Base-by-base conservation (phyloP, 2,113 vertebrate genomes). In the Meles meles region DNA sequence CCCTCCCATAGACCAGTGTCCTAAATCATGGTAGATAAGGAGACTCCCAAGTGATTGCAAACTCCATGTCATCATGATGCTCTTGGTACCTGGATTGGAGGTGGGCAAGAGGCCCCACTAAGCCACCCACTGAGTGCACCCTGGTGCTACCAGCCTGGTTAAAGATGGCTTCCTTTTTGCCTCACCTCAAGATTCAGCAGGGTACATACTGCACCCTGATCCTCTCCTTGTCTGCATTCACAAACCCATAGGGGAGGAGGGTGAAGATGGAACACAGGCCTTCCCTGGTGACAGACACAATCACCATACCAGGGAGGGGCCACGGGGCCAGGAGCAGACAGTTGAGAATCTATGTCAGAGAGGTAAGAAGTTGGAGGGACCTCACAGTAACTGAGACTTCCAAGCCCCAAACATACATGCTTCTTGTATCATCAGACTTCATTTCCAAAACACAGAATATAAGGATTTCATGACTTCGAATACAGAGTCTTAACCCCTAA, bases 401-500 rank as follows among this genome's bases (percentile, higher is more conserved):
- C 76, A 44, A 37, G 34, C 7, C 21, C 34, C 1, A 17, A 37
- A 15, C 2, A 4, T 34, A 29, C 37, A 37, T 4, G 21, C 21
- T 20, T 69, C 44, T 44, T 85, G 25, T 39, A 29, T 37, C n/a
- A 18, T 9, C 31, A n/a, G 49, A 69, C 14, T 90, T 94, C 47
- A 77, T 25, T 82, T 82, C 49, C 17, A 72, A 83, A 76, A 81
- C 15, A 76, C 25, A 82, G 13, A 69, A 39, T 86, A 67, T 77
- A 44, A 69, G 49, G 34, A 47, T 59, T 63, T 39, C 74, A 76
- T 42, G 69, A 72, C 25, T 18, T 86, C 6, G 7, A 13, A 67
- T 20, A 29, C 23, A 71, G 15, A 69, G 31, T 1, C 25, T 31
- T 77, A 65, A n/a, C 20, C n/a, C 15, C 10, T 2, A 76, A 71